Conservation (phyloP, 2,888 invertebrate species). For the Dynastes maya region DNA sequence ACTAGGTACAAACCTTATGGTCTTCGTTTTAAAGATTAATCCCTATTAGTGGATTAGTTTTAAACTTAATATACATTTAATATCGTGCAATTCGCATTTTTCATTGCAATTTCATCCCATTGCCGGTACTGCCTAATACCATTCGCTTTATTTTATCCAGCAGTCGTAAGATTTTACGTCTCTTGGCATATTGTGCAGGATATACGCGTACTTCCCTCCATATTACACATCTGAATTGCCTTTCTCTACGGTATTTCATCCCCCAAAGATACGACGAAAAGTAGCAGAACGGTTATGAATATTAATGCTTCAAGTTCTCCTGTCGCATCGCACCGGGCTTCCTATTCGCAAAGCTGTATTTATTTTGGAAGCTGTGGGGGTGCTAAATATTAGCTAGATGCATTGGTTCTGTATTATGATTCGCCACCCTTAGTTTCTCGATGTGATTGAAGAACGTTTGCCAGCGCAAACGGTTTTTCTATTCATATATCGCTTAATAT, state of each 20-base stretch:
- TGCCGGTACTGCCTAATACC: too few relatives aligned
- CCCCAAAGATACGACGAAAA: constrained; percentile 49
- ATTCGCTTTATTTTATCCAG: too few relatives aligned
- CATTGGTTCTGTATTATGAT: constrained; percentile 19
- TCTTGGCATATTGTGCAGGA: too few relatives aligned
- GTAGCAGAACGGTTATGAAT: constrained; percentile 51
- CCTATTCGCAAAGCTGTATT: constrained; percentile 61
- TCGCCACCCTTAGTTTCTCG: neutral
- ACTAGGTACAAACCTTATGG: too few relatives aligned
- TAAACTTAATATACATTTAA: too few relatives aligned
- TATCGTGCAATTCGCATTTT: too few relatives aligned
- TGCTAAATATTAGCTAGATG: constrained; percentile 59
- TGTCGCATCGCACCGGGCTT: constrained; percentile 49
- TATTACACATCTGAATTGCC: constrained; percentile 35
- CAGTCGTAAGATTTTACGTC: too few relatives aligned
- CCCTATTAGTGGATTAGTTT: too few relatives aligned
- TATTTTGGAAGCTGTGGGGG: constrained; percentile 61
- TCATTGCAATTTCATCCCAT: too few relatives aligned
- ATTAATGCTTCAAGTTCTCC: constrained; percentile 50
- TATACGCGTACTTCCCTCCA: neutral
- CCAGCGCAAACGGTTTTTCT: neutral
- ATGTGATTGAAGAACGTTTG: constrained; percentile 2
- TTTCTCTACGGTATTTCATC: constrained; percentile 40
- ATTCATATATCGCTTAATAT: neutral
- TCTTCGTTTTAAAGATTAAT: too few relatives aligned